Evolutionary conservation across 92 coral and sea anemone genomes (phyloP).

Genomic region (Porites cylindrica): DNA sequence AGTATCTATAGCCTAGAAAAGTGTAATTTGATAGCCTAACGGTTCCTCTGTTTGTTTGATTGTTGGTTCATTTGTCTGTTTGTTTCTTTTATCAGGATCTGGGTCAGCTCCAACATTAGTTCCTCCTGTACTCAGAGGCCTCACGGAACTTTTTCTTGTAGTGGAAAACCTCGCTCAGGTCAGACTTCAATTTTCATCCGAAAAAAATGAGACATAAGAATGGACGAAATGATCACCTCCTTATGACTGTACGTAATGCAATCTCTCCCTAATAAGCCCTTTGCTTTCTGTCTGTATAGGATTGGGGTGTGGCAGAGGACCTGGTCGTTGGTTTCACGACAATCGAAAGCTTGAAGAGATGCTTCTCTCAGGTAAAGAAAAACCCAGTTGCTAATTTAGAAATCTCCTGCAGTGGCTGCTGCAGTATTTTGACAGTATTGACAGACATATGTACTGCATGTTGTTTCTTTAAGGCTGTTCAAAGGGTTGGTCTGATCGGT

Average conservation of each 20-base stretch:
- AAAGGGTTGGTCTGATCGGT: conserved; percentile 90
- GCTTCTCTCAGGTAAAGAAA: conserved; percentile 86
- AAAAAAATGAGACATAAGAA: too few relatives aligned
- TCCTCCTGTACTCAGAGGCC: conserved; percentile 95
- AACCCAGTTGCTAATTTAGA: neutral
- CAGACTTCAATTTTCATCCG: conserved; percentile 3
- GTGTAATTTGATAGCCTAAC: too few relatives aligned
- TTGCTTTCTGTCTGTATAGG: conserved; percentile 51
- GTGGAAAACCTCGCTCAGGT: conserved; percentile 99
- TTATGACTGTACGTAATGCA: too few relatives aligned
- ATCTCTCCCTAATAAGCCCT: neutral
- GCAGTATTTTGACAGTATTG: neutral
- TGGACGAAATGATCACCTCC: too few relatives aligned
- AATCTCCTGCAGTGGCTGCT: too few relatives aligned
- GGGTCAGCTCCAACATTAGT: conserved; percentile 93
- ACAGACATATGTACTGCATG: neutral
- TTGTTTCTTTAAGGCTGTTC: conserved; percentile 76
- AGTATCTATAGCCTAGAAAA: too few relatives aligned
- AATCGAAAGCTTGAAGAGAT: conserved; percentile 91
- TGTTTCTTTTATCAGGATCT: conserved; percentile 55
- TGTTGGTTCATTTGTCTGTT: neutral
- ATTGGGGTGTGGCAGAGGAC: conserved; percentile 99
- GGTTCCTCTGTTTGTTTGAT: too few relatives aligned
- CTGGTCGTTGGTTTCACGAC: conserved; percentile 98
- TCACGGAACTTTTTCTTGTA: conserved; percentile 93